phyloP scores from a whole-genome alignment of 2,888 invertebrate genomes.

The Ernsta delagoae region DNA sequence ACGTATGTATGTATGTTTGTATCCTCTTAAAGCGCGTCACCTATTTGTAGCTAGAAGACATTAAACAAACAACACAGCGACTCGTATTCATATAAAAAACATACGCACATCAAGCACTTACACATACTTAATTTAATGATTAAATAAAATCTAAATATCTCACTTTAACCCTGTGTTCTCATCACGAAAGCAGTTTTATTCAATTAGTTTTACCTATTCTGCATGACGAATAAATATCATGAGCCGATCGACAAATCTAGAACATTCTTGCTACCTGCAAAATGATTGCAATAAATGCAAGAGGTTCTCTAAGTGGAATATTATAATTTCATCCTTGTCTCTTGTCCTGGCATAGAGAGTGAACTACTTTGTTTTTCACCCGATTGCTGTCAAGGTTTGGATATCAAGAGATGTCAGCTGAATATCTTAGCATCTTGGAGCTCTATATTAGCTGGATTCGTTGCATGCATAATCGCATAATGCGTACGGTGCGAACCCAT shows the following conservation, averaged over 20 bases:
- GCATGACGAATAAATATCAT: not conserved
- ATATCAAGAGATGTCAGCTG: slow-evolving; percentile 55
- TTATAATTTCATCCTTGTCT: slow-evolving; percentile 60
- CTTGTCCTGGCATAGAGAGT: slow-evolving; percentile 34
- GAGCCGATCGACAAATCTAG: slow-evolving; percentile 9
- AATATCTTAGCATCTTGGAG: slow-evolving; percentile 44
- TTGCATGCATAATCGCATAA: slow-evolving; percentile 44
- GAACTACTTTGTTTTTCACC: slow-evolving; percentile 50
- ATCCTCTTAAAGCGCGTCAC: too few species aligned
- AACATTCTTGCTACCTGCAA: slow-evolving; percentile 22
- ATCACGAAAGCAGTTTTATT: not conserved
- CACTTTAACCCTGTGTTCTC: not conserved
- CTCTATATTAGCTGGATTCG: slow-evolving; percentile 45
- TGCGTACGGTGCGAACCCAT: slow-evolving; percentile 29
- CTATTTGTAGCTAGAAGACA: too few species aligned
- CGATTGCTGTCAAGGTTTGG: slow-evolving; percentile 69
- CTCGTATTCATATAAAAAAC: too few species aligned
- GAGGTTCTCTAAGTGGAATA: slow-evolving; percentile 53
- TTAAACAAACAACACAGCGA: too few species aligned
- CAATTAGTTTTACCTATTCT: not conserved
- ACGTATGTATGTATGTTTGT: too few species aligned
- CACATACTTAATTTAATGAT: too few species aligned
- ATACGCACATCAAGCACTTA: too few species aligned
- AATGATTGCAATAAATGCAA: slow-evolving; percentile 54
- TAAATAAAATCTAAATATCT: too few species aligned